These are phyloP conservation scores for Taxidea taxus DNA, from an alignment of 2,113 vertebrate genomes.

Conservation along the genomic window DNA sequence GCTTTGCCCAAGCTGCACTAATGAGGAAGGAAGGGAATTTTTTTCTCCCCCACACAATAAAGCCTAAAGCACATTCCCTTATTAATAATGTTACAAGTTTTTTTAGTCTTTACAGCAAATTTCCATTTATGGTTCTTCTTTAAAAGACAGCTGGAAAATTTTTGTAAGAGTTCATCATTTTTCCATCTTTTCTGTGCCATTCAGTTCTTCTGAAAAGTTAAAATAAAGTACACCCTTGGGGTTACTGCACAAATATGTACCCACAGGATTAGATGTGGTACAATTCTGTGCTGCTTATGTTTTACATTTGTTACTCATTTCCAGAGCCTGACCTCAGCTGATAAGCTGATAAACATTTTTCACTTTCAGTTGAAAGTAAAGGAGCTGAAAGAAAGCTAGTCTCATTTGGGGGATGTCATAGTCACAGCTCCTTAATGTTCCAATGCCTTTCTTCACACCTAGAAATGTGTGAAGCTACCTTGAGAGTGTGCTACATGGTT, in stretches of 20 bases:
- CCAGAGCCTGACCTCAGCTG: constrained; percentile 5
- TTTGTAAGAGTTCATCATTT: not conserved
- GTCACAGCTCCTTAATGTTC: not conserved
- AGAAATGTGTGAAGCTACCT: not conserved
- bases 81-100: not conserved
- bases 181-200: not conserved
- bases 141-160: not conserved
- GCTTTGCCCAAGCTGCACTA: not conserved
- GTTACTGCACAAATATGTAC: not conserved
- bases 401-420: not conserved
- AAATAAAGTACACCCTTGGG: not conserved
- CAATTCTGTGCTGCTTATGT: not conserved
- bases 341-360: constrained; percentile 40
- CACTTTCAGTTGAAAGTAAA: not conserved
- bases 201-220: not conserved
- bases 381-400: not conserved
- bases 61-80: not conserved
- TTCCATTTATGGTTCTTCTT: not conserved
- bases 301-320: constrained; percentile 4
- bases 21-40: not conserved
- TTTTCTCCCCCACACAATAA: not conserved
- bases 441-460: not conserved
- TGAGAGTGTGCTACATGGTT: constrained; percentile 12
- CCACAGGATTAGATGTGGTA: not conserved
- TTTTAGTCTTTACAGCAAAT: not conserved